These are phyloP conservation scores for Chymomyza fuscimana DNA, from an alignment of 2,888 invertebrate genomes.

Conservation along the genomic window DNA sequence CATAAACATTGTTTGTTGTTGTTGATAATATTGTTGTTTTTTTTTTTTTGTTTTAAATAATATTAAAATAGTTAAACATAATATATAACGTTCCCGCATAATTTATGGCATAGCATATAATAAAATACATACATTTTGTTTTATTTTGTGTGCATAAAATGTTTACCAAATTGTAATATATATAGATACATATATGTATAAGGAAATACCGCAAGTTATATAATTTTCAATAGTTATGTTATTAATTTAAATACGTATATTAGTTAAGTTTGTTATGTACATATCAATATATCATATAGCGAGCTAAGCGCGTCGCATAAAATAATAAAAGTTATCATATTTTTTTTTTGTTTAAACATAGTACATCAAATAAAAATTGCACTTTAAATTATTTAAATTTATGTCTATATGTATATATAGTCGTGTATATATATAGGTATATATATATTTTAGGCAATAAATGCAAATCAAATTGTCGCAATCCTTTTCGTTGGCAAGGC, in stretches of 20 bases:
- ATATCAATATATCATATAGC: slow-evolving; percentile 8
- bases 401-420: slow-evolving; percentile 13
- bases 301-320: background rate
- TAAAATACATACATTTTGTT: slow-evolving; percentile 27
- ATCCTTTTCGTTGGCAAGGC: slow-evolving; percentile 37
- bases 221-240: slow-evolving; percentile 8
- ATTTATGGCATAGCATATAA: slow-evolving; percentile 68
- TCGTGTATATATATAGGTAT: slow-evolving; percentile 26
- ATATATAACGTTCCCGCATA: slow-evolving; percentile 63
- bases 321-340: slow-evolving; percentile 19
- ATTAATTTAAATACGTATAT: slow-evolving; percentile 45
- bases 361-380: slow-evolving; percentile 47
- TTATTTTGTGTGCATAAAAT: slow-evolving; percentile 1
- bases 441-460: slow-evolving; percentile 37
- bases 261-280: slow-evolving; percentile 47
- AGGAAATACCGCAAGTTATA: background rate
- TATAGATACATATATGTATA: slow-evolving; percentile 10
- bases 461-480: slow-evolving; percentile 62
- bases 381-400: slow-evolving; percentile 51
- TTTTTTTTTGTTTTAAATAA: slow-evolving; percentile 7
- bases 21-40: slow-evolving; percentile 20
- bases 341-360: slow-evolving; percentile 15
- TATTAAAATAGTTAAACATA: slow-evolving; percentile 5
- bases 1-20: slow-evolving; percentile 58
- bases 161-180: background rate